These are phyloP conservation scores for Tiliqua scincoides DNA, from an alignment of 2,113 vertebrate genomes.

Conservation along the genomic window DNA sequence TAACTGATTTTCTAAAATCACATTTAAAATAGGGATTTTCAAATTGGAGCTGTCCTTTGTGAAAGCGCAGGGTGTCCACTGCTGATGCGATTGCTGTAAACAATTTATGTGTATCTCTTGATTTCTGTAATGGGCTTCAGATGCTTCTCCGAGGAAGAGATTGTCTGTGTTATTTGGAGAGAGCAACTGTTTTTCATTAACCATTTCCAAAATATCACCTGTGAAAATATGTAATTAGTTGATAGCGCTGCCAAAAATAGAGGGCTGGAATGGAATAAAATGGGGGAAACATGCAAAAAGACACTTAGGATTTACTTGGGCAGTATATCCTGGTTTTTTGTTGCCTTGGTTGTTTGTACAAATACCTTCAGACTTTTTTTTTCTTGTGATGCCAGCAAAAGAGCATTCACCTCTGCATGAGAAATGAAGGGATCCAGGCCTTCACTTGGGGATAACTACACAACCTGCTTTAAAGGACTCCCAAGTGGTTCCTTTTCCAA, in stretches of 20 bases:
- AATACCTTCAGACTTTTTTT: neutral
- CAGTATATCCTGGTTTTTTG: slow-evolving; percentile 31
- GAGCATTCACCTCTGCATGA: neutral
- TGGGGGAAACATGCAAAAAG: slow-evolving; percentile 61
- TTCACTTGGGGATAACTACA: neutral
- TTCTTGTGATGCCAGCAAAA: neutral
- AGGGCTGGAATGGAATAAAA: slow-evolving; percentile 47
- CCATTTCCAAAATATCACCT: slow-evolving; percentile 29
- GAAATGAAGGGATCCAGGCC: neutral
- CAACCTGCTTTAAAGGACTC: neutral
- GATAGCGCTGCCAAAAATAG: slow-evolving; percentile 28
- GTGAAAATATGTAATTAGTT: slow-evolving; percentile 23
- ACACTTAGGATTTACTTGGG: slow-evolving; percentile 55
- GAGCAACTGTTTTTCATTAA: slow-evolving; percentile 22
- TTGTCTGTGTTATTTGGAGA: slow-evolving; percentile 1
- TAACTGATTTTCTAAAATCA: neutral
- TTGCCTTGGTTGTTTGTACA: neutral
- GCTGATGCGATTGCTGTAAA: neutral
- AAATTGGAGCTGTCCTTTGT: neutral
- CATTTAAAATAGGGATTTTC: neutral
- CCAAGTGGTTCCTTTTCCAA: neutral
- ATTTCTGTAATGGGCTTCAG: slow-evolving; percentile 16
- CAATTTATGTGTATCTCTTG: neutral
- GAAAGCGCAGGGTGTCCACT: neutral
- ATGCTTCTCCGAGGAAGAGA: slow-evolving; percentile 19